Conservation (phyloP, 1,140 invertebrate genomes). For the Venustaconcha ellipsiformis region DNA sequence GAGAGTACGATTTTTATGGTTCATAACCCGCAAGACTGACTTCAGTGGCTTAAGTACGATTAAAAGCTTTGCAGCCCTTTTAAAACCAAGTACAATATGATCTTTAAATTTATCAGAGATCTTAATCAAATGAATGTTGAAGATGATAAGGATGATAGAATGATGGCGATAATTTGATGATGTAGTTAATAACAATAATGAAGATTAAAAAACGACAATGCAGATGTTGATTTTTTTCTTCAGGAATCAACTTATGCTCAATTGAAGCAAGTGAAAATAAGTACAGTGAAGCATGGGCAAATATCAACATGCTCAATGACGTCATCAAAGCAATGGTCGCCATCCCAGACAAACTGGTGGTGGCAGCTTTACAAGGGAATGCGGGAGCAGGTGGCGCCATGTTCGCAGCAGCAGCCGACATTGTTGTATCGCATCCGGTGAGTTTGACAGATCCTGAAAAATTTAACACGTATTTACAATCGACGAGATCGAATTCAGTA, state of each 20-base stretch:
- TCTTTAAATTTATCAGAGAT: neutral
- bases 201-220: neutral
- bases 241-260: conserved; percentile 7
- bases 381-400: conserved; percentile 8
- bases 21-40: too few species aligned
- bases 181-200: neutral
- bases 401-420: neutral
- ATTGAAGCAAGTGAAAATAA: neutral
- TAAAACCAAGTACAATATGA: neutral
- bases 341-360: conserved; percentile 8
- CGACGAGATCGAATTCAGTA: too few species aligned
- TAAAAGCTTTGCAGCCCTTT: too few species aligned
- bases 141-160: neutral
- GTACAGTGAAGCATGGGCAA: conserved; percentile 11
- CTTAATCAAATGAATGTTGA: neutral
- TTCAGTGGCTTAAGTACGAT: too few species aligned
- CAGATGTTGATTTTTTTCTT: neutral
- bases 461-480: too few species aligned
- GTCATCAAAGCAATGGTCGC: conserved; percentile 1
- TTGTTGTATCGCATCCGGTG: conserved; percentile 11
- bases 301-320: conserved; percentile 18
- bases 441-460: too few species aligned
- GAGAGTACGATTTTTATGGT: neutral
- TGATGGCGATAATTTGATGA: neutral
- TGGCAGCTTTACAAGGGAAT: conserved; percentile 13